Percentiles rank a stretch among this genome's conserved stretches.
Evolutionary conservation across 2,888 invertebrate genomes (phyloP).

Genomic region (Machimus rusticus): DNA sequence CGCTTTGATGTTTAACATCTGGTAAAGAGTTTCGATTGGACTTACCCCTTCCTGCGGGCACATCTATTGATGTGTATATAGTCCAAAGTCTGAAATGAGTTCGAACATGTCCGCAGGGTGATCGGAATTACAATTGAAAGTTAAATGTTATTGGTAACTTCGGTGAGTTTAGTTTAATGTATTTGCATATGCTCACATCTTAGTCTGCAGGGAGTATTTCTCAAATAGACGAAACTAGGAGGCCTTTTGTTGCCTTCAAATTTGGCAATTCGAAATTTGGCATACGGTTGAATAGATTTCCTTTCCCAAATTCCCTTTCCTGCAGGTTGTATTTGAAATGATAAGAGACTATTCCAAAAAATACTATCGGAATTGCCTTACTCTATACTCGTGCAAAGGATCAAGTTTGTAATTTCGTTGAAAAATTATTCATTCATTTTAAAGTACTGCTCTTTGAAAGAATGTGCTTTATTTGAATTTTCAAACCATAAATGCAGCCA

Average conservation of each 20-base stretch:
- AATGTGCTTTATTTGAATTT: background rate
- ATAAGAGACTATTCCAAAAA: background rate
- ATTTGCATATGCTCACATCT: conserved; percentile 45
- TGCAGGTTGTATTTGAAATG: background rate
- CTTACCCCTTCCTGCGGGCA: conserved; percentile 37
- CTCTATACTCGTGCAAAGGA: background rate
- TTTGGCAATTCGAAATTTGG: background rate
- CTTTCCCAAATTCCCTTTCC: background rate
- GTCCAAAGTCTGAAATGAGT: conserved; percentile 49
- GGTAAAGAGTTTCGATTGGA: conserved; percentile 47
- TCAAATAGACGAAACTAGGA: background rate
- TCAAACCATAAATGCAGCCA: background rate
- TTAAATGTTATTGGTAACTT: conserved; percentile 53
- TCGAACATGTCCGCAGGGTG: conserved; percentile 48
- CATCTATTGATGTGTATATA: conserved; percentile 41
- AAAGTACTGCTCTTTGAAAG: background rate
- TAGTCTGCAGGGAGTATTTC: background rate
- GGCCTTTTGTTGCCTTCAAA: background rate
- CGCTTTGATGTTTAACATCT: conserved; percentile 46
- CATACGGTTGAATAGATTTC: background rate
- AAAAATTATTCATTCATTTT: background rate
- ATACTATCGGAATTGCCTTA: background rate
- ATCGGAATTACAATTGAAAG: conserved; percentile 53
- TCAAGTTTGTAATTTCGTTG: background rate
- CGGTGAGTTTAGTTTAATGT: conserved; percentile 45